Base-by-base conservation (phyloP, 2,888 invertebrate genomes). In the Portevinia maculata region DNA sequence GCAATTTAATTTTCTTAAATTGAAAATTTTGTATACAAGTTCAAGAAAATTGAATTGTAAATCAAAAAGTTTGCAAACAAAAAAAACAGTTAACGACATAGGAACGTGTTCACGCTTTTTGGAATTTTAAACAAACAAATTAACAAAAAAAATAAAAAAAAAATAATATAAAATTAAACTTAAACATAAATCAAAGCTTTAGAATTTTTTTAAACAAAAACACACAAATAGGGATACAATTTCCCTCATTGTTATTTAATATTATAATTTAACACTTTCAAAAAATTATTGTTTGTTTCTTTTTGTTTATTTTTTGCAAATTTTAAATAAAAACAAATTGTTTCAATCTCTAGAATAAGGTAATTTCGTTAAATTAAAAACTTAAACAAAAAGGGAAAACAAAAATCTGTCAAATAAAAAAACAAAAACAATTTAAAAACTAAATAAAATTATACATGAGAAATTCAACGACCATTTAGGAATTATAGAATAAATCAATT, bases 401-500 rank as follows among this genome's bases (percentile, higher is more conserved):
- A 3, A 24, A 24, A 24, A 69, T 78, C 39, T 65, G 71, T 73
- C 76, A 64, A 28, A 37, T 15, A 48, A 59, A 44, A 30, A 9
- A 7, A 48, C 30, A 64, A 41, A 60, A 57, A 24, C 44, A 11
- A 37, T 39, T 34, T 2, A 39, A 48, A 24, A 24, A 24, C n/a
- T 32, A 30, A 71, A 28, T 30, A 53, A 65, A 71, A 69, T 48
- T 79, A 79, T 79, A 79, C 73, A 78, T 71, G 78, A 83, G 62
- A 70, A 79, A 84, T 79, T 84, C 84, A 84, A 84, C 84, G 84
- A 84, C 84, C 84, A 84, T 84, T 84, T 78, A 83, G 78, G 65
- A 83, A 83, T 71, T 78, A 73, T 73, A 78, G 52, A 70, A 65
- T 73, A 83, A 78, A 78, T 78, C 73, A 83, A 78, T 83, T 83